Evolutionary conservation across 2,888 invertebrate species (phyloP), one percentile per base, ranked within the genome.

Genomic region (Gibbula magus): DNA sequence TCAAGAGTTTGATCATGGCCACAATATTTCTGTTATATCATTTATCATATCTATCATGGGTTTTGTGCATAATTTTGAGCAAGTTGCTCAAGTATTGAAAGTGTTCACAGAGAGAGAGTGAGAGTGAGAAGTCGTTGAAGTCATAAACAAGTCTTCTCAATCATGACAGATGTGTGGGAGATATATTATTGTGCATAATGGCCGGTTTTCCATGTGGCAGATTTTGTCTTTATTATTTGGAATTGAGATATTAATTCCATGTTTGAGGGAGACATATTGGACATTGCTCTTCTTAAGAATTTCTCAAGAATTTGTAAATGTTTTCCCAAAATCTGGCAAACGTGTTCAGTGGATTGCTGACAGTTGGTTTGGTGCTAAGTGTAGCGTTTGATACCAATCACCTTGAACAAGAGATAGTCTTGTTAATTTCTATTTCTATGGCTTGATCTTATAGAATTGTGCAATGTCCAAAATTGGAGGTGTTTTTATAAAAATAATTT

Each of bases 61-160:
- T 29, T 70, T 70, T 70, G 70, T 70, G 70, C 70, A 70, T 70
- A 70, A 70, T 70, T 56, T 35, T 39, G 70, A 70, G 70, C 70
- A 7, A 35, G 35, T 35, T n/a, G 39, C 70, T 32, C 70, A n/a
- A 20, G 29, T 29, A 18, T 70, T 29, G 35, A 32, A 70, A 70
- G 70, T 70, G 70, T 70, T 70, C 70, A 70, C 32, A 67, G 56
- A 35, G 45, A 45, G 45, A 45, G 45, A 61, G 70, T 29, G 56
- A 35, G 45, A 45, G 45, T 10, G 45, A 61, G 70, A 70, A 70
- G 70, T 18, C 39, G 8, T 20, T 70, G 35, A 70, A 70, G 70
- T 61, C 61, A 70, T 10, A 45, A 10, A 45, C 45, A 45, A 10
- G 70, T 35, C 70, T 70, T 70, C 70, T 70, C 20, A 39, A 2